phyloP scores from a whole-genome alignment of 2,113 vertebrate genomes.

The Alligator sinensis region DNA sequence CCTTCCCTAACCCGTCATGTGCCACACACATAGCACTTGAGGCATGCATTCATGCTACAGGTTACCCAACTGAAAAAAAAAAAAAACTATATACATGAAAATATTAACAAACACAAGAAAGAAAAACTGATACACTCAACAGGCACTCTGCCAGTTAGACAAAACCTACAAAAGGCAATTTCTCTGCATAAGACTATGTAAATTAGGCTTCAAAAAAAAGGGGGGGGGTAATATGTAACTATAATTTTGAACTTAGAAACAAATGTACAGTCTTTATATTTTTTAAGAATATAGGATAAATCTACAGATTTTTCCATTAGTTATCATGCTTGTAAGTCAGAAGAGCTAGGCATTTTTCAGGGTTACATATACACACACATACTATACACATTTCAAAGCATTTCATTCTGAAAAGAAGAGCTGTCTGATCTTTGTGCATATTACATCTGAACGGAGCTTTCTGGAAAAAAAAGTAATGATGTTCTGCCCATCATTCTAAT shows the following conservation, averaged over 20 bases:
- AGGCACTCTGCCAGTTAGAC: too few relatives aligned
- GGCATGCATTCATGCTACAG: too few relatives aligned
- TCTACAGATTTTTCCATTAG: background rate
- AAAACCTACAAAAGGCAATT: background rate
- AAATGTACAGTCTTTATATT: background rate
- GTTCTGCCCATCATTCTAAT: background rate
- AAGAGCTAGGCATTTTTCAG: background rate
- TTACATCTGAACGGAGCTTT: background rate
- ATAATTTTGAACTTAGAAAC: background rate
- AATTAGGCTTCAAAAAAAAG: background rate
- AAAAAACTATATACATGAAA: too few relatives aligned
- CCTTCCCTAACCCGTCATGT: too few relatives aligned
- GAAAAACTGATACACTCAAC: background rate
- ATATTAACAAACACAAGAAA: background rate
- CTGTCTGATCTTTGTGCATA: background rate
- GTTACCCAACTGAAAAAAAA: too few relatives aligned
- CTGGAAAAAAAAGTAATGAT: background rate
- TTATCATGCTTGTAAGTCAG: background rate
- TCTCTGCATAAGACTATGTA: background rate
- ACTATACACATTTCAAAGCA: background rate
- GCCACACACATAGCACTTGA: too few relatives aligned
- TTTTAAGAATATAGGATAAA: background rate
- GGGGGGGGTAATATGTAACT: too few relatives aligned
- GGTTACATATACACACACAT: background rate
- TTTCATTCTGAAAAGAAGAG: background rate